A percentile compares a stretch with the other conserved stretches of the same genome.
Evolutionary conservation across 2,888 invertebrate genomes (phyloP).

Genomic region (Caenorhabditis japonica): DNA sequence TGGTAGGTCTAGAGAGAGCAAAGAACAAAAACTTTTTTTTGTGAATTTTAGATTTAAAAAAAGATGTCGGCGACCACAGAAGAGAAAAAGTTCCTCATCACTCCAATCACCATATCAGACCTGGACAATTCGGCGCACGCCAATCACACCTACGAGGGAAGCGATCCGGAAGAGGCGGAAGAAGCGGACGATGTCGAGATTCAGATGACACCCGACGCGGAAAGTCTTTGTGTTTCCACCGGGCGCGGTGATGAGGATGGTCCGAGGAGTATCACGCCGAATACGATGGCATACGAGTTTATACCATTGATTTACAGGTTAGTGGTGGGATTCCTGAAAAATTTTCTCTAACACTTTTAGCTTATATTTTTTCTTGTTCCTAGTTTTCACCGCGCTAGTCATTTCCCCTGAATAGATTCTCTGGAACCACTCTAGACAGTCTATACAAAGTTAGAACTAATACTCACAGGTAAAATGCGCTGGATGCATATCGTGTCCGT

Average conservation of each 20-base stretch:
- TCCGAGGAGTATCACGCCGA: conserved; percentile 35
- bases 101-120: conserved; percentile 46
- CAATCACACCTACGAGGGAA: conserved; percentile 36
- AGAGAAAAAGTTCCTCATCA: conserved; percentile 55
- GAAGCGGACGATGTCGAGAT: conserved; percentile 37
- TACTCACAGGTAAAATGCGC: no score
- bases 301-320: conserved; percentile 53
- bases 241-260: conserved; percentile 27
- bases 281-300: conserved; percentile 49
- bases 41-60: neutral
- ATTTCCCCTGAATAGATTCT: no score
- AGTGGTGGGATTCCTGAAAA: neutral
- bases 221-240: conserved; percentile 29
- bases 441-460: no score
- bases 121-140: conserved; percentile 44
- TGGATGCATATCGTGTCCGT: no score
- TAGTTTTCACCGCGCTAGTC: neutral
- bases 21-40: neutral
- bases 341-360: neutral
- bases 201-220: conserved; percentile 16
- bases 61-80: conserved; percentile 42
- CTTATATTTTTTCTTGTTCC: neutral
- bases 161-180: conserved; percentile 38
- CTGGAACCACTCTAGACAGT: no score
- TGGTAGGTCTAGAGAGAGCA: conserved; percentile 21